Evolutionary conservation across 2,113 vertebrate genomes (phyloP).

Genomic region (Mus pahari): DNA sequence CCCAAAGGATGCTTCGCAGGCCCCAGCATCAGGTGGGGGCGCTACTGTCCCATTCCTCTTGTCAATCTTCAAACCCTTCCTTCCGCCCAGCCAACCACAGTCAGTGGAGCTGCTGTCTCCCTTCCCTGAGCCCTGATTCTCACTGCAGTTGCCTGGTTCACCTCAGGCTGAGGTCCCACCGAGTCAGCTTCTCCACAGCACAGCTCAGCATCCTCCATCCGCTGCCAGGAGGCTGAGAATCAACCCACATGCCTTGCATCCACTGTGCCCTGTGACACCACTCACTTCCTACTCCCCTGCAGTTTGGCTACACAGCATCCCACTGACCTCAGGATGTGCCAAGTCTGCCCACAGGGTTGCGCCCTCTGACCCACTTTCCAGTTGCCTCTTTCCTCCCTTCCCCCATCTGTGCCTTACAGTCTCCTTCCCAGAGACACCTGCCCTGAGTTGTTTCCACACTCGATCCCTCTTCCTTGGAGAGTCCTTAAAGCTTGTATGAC

Average conservation of each 20-base stretch:
- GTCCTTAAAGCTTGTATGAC: not conserved
- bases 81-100: no score
- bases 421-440: not conserved
- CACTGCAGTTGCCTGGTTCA: not conserved
- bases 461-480: not conserved
- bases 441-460: no score
- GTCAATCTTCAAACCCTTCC: not conserved
- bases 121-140: not conserved
- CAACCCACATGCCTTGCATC: not conserved
- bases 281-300: not conserved
- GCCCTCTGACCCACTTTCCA: not conserved
- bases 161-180: no score
- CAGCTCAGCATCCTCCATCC: not conserved
- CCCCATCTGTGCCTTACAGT: not conserved
- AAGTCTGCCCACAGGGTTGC: not conserved
- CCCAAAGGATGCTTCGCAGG: accelerated
- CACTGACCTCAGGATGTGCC: not conserved
- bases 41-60: not conserved
- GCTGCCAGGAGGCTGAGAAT: not conserved
- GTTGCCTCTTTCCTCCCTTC: not conserved
- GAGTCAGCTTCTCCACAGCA: not conserved
- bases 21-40: no score
- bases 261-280: not conserved
- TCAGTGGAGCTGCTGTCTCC: no score
- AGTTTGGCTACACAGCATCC: not conserved